Evolutionary conservation across 2,888 invertebrate species (phyloP).

Genomic region (Sipha maydis): DNA sequence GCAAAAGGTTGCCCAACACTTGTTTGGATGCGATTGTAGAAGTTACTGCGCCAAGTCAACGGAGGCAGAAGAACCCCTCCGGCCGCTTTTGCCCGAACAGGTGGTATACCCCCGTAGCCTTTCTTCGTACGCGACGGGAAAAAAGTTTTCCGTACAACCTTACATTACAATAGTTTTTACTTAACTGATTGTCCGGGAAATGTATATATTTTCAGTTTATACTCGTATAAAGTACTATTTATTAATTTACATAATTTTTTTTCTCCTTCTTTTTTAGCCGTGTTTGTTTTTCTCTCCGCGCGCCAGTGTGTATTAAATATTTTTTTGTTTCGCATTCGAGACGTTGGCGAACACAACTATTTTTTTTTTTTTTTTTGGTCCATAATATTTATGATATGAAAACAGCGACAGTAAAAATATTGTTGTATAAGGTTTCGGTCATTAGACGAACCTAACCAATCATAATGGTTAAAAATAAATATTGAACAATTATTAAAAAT

Average conservation of each 20-base stretch:
- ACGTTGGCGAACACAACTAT: not conserved
- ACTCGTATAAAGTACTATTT: not conserved
- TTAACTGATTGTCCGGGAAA: slow-evolving; percentile 45
- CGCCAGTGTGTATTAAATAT: not conserved
- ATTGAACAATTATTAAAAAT: too few relatives aligned
- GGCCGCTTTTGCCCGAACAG: slow-evolving; percentile 20
- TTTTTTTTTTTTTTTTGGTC: too few relatives aligned
- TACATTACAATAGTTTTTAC: slow-evolving; percentile 47
- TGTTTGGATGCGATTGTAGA: slow-evolving; percentile 20
- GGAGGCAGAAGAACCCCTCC: not conserved
- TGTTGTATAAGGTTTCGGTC: too few relatives aligned
- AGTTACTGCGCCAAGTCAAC: not conserved
- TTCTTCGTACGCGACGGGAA: not conserved
- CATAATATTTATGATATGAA: too few relatives aligned
- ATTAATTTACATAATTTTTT: not conserved
- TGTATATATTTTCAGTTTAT: not conserved
- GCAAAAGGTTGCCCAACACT: slow-evolving; percentile 19
- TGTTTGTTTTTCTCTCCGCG: not conserved
- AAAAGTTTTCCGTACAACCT: slow-evolving; percentile 32
- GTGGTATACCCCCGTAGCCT: slow-evolving; percentile 13
- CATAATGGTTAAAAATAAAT: too few relatives aligned
- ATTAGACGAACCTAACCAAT: too few relatives aligned
- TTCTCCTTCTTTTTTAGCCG: not conserved
- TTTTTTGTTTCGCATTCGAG: not conserved
- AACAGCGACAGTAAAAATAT: too few relatives aligned